Percentiles rank a stretch among this genome's conserved stretches.
These are phyloP conservation scores for Tetrapedia diversipes DNA, from an alignment of 2,888 invertebrate species.

Conservation along the genomic window DNA sequence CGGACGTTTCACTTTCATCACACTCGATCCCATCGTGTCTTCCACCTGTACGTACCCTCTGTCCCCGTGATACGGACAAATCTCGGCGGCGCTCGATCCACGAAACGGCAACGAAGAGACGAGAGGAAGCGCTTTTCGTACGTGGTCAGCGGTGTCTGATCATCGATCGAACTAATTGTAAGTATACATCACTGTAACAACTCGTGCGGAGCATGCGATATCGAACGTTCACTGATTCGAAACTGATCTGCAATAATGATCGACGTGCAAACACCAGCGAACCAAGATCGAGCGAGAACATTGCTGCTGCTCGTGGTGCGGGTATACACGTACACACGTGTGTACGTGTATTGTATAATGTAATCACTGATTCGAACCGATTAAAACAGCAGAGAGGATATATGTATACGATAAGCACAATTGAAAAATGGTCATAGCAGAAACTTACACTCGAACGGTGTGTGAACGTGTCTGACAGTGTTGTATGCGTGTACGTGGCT, in stretches of 20 bases:
- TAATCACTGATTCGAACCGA: slow-evolving; percentile 8
- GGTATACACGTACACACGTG: neutral
- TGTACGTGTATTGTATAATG: too few relatives aligned
- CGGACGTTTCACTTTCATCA: slow-evolving; percentile 20
- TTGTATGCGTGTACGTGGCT: slow-evolving; percentile 49
- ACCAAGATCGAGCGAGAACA: slow-evolving; percentile 8
- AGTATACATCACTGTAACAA: neutral
- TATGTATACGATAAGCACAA: slow-evolving; percentile 21
- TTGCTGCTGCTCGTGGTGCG: neutral
- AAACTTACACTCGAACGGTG: slow-evolving; percentile 82
- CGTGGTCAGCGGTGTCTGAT: neutral
- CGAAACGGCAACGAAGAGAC: slow-evolving; percentile 44
- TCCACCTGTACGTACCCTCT: neutral
- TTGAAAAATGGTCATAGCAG: slow-evolving; percentile 5
- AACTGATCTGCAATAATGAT: neutral
- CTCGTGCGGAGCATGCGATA: neutral
- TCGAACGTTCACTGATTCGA: slow-evolving; percentile 1
- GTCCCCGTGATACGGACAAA: neutral
- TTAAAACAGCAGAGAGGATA: neutral
- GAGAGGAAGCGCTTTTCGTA: neutral
- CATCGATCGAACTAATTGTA: neutral
- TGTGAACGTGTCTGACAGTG: slow-evolving; percentile 70
- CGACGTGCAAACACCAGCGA: slow-evolving; percentile 19
- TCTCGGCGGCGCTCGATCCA: too few relatives aligned
- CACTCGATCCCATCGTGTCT: slow-evolving; percentile 1